Evolutionary conservation across 1,140 invertebrate genomes (phyloP).

Genomic region (Papilio polytes): DNA sequence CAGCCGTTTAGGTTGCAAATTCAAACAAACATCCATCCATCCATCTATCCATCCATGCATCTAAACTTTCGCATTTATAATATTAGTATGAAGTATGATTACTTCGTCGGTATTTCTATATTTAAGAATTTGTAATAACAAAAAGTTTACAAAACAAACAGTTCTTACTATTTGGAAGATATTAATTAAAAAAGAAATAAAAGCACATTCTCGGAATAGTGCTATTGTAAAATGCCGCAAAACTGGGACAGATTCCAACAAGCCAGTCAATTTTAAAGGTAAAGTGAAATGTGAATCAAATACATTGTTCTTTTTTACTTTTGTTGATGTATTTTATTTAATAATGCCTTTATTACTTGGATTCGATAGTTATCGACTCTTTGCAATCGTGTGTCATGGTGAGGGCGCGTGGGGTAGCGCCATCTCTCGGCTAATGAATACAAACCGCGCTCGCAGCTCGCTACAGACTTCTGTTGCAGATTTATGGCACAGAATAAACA

Average conservation of each 20-base stretch:
- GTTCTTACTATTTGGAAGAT: background rate
- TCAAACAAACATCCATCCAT: too few species aligned
- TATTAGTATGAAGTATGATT: too few species aligned
- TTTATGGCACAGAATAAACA: background rate
- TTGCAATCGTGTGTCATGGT: slow-evolving; percentile 37
- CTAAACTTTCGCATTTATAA: too few species aligned
- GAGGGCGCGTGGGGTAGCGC: slow-evolving; percentile 28
- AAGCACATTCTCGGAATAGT: slow-evolving; percentile 3
- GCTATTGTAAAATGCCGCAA: background rate
- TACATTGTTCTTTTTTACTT: too few species aligned
- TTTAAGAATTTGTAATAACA: background rate
- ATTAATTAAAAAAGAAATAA: slow-evolving; percentile 23
- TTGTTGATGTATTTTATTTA: background rate
- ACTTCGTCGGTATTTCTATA: background rate
- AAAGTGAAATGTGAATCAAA: background rate
- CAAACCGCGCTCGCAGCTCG: slow-evolving; percentile 46
- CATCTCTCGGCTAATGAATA: slow-evolving; percentile 52
- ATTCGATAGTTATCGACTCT: background rate
- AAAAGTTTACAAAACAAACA: background rate
- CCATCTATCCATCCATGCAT: too few species aligned
- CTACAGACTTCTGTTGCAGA: background rate
- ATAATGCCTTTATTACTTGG: background rate
- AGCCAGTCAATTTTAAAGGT: background rate
- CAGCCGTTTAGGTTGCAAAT: too few species aligned
- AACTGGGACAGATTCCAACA: background rate